Conservation (phyloP, 2,797 vertebrate genomes). For the Rhinoraja longicauda region DNA sequence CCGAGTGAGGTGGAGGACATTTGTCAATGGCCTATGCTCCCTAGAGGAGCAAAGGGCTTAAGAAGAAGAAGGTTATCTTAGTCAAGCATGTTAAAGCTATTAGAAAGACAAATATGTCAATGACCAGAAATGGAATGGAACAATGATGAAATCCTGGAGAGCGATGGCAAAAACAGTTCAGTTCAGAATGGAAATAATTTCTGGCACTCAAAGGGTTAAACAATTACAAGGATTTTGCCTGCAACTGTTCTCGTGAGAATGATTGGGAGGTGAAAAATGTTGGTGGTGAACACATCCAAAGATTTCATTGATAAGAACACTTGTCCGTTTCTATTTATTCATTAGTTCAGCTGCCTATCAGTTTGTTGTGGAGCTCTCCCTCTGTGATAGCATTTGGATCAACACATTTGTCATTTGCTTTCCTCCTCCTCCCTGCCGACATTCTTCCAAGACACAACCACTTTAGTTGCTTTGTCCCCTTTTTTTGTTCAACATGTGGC, state of each 20-base stretch:
- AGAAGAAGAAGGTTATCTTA: neutral
- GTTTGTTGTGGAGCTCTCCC: neutral
- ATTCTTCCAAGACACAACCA: neutral
- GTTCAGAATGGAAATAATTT: neutral
- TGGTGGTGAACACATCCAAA: neutral
- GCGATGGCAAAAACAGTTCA: neutral
- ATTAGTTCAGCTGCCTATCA: neutral
- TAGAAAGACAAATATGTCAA: neutral
- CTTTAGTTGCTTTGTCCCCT: constrained; percentile 27
- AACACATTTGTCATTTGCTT: constrained; percentile 28
- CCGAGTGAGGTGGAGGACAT: too few relatives aligned
- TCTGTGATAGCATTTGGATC: neutral
- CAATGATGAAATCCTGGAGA: neutral
- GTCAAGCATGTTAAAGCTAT: neutral
- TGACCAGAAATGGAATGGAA: neutral
- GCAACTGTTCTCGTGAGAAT: neutral
- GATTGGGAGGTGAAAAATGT: neutral
- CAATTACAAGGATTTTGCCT: neutral
- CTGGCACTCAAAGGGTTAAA: constrained; percentile 17
- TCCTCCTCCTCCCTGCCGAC: constrained; percentile 17
- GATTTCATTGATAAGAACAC: neutral
- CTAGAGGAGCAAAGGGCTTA: too few relatives aligned
- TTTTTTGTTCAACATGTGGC: neutral
- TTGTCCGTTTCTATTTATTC: constrained; percentile 29
- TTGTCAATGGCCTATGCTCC: too few relatives aligned